A percentile compares a stretch with the other conserved stretches of the same genome.
These are phyloP conservation scores for Malurus leucopterus DNA, from an alignment of 2,797 vertebrate genomes.

Conservation along the genomic window DNA sequence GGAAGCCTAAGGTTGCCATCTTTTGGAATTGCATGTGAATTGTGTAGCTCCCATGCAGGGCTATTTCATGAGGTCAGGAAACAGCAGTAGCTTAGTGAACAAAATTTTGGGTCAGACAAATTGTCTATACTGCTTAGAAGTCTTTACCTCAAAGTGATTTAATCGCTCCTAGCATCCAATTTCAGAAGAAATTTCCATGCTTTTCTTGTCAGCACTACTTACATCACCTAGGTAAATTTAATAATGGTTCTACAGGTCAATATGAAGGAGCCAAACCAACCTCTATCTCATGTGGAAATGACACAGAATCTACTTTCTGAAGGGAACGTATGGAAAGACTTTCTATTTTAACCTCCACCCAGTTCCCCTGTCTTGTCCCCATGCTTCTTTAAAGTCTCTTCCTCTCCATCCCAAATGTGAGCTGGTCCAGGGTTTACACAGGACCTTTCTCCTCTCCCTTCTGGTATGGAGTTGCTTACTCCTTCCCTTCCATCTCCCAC, in stretches of 20 bases:
- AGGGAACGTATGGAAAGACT: not conserved
- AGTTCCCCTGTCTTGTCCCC: not conserved
- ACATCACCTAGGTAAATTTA: not conserved
- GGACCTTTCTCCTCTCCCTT: not conserved
- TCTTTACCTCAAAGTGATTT: not conserved
- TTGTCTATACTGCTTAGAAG: not conserved
- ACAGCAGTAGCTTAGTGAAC: not conserved
- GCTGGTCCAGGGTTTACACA: not conserved
- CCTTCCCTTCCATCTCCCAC: not conserved
- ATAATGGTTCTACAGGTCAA: not conserved
- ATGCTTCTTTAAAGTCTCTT: not conserved
- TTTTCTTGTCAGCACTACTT: not conserved
- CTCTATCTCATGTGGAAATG: not conserved
- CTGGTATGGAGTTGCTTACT: not conserved
- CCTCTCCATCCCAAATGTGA: not conserved
- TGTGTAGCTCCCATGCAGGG: not conserved
- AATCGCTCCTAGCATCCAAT: not conserved
- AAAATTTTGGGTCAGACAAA: not conserved
- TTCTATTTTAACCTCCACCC: not conserved
- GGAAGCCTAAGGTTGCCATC: slow-evolving; percentile 49
- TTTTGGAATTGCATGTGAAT: slow-evolving; percentile 39
- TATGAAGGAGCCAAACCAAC: not conserved
- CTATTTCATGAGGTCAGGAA: not conserved
- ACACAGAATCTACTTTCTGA: not conserved
- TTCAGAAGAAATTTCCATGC: not conserved